Conservation (phyloP, 1,140 invertebrate species). For the Geopemphigus sp. region DNA sequence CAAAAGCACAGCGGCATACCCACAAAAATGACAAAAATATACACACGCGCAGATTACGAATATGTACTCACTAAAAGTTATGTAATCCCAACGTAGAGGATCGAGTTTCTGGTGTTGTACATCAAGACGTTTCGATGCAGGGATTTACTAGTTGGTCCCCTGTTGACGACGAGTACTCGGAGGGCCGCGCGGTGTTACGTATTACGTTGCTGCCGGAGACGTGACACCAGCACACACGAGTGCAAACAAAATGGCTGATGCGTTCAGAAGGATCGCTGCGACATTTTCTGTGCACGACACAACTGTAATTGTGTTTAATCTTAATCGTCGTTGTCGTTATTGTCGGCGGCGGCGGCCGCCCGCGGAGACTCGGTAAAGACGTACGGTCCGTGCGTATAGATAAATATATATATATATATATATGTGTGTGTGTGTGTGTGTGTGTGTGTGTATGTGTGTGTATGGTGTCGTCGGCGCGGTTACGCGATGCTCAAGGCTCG, state of each 20-base stretch:
- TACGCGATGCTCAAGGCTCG: not conserved
- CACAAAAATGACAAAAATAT: not conserved
- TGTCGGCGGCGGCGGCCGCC: not conserved
- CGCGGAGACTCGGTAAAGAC: not conserved
- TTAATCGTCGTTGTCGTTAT: not conserved
- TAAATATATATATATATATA: too few species aligned
- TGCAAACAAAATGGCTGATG: slow-evolving; percentile 47
- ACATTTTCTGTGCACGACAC: slow-evolving; percentile 11
- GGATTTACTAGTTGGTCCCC: slow-evolving; percentile 9
- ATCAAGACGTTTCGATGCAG: slow-evolving; percentile 33
- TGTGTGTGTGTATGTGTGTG: too few species aligned
- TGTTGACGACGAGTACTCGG: not conserved
- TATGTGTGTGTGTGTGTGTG: not conserved
- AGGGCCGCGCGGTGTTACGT: too few species aligned
- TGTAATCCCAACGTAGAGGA: slow-evolving; percentile 49
- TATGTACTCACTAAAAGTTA: slow-evolving; percentile 42
- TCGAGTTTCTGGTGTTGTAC: slow-evolving; percentile 36
- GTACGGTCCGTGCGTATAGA: too few species aligned
- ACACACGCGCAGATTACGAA: not conserved
- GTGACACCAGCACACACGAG: too few species aligned
- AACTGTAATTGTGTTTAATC: too few species aligned
- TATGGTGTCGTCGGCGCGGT: not conserved
- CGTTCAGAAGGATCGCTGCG: slow-evolving; percentile 9
- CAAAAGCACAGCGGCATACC: not conserved
- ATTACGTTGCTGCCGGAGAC: not conserved